A percentile compares a stretch with the other conserved stretches of the same genome.
These are phyloP conservation scores for Pristis pectinata DNA, from an alignment of 2,797 vertebrate species.

Conservation along the genomic window DNA sequence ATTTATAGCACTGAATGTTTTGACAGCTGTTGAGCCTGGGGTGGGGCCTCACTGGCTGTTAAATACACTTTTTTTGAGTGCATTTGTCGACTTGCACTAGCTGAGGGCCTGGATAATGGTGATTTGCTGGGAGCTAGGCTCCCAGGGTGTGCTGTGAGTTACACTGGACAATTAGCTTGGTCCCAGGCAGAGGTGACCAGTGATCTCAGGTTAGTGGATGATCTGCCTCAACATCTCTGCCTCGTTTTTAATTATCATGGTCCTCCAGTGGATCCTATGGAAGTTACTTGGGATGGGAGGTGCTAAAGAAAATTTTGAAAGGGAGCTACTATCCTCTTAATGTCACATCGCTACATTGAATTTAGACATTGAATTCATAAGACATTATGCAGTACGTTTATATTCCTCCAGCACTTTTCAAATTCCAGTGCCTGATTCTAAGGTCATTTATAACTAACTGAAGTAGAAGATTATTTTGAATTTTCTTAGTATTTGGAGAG, in stretches of 20 bases:
- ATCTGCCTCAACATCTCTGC: not conserved
- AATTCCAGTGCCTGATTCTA: not conserved
- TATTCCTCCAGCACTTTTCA: not conserved
- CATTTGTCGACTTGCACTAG: too few species aligned
- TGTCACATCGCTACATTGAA: not conserved
- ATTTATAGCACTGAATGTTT: too few species aligned
- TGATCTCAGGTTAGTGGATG: too few species aligned
- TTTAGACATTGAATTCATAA: not conserved
- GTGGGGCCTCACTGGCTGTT: too few species aligned
- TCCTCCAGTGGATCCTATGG: constrained; percentile 47
- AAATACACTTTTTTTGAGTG: too few species aligned
- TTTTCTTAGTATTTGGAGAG: not conserved
- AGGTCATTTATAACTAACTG: not conserved
- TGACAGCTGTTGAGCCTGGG: too few species aligned
- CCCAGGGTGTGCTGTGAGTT: too few species aligned
- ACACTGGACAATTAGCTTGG: too few species aligned
- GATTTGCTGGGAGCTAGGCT: too few species aligned
- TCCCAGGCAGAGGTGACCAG: too few species aligned
- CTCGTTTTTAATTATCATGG: not conserved
- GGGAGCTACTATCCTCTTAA: not conserved
- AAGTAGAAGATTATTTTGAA: not conserved
- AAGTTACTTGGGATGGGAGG: constrained; percentile 42
- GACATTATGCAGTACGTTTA: not conserved
- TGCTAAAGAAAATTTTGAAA: constrained; percentile 47
- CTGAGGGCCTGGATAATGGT: too few species aligned